Base-by-base conservation (phyloP, 2,888 invertebrate genomes). In the Cephus spinipes region DNA sequence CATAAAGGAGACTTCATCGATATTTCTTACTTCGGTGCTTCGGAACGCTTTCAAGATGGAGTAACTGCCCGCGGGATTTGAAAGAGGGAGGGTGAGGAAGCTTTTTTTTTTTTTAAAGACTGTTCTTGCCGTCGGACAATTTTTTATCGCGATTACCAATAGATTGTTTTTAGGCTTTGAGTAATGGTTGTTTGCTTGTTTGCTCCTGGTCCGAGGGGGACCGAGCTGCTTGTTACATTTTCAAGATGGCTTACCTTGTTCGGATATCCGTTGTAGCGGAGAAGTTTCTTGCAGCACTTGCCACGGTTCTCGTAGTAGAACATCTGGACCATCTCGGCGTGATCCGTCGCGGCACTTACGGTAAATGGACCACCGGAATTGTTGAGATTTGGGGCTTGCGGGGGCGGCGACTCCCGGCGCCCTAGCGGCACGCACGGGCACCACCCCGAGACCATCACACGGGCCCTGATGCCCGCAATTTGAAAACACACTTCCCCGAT, bases 241-340 rank as follows among this genome's bases (percentile, higher is more conserved):
- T 15, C 40, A 40, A 40, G 1, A 40, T 40, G 40, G 40, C 40
- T 93, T 89, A 96, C 96, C 94, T 96, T 96, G 92, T 96, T 96
- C 76, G 96, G 96, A 89, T 95, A 95, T 85, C 96, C 96, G 92
- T 96, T 96, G 93, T 96, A 96, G 90, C 95, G 94, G 79, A 97
- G 94, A 84, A 97, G 93, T 92, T 96, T 96, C 89, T 95, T 95
- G 92, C 96, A 96, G 92, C 96, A 96, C 90, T 96, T 96, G 82
- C 96, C 96, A 82, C 96, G 94, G 87, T 95, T 96, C 92, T 96
- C 96, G 87, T 95, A 95, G 90, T 95, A 95, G 91, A 95, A 94
- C 92, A 95, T 93, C 91, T 95, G 95, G 80, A 94, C 93, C 93
- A 93, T 93, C 80, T 91, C 90, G 79, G 90, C 86, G 83, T 90